Base-by-base conservation (phyloP, 1,140 invertebrate species). In the Polypedilum pembai region DNA sequence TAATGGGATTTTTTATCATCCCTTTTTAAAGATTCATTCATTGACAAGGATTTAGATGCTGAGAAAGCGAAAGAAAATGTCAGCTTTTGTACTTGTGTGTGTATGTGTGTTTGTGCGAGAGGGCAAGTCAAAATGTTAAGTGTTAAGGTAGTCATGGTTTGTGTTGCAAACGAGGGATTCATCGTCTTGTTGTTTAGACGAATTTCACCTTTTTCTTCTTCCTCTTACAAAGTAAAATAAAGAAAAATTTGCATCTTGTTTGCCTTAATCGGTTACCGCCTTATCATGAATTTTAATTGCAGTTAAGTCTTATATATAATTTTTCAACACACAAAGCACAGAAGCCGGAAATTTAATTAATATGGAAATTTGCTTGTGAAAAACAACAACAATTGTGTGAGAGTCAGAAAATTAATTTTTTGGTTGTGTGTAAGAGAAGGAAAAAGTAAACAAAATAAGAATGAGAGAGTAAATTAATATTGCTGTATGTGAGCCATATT, bases 1-100 rank as follows among this genome's bases (percentile, higher is more conserved):
- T 56, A 56, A 56, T 56, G 45, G 45, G 45, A 56, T 56, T 56
- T 45, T 45, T 56, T 56, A 12, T 56, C 45, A n/a, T 56, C 45
- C 24, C 45, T 56, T 56, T 56, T 56, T 56, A 56, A 56, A 56
- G 12, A 56, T 56, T 56, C 45, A 56, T 56, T 56, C 45, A 56
- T 56, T 56, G 12, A 56, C 45, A 33, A 33, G 24, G 24, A n/a
- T n/a, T n/a, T n/a, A n/a, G n/a, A 33, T 56, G 45, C 12, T n/a
- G 10, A 56, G 12, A 56, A 56, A 10, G 41, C 41, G 15, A 45
- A 8, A 8, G 41, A 15, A 12, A 56, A 56, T 12, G n/a, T 4
- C 45, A 56, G n/a, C 45, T n/a, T n/a, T 56, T 33, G n/a, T n/a
- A n/a, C n/a, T 33, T 33, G 24, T 33, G 24, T 33, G 24, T 33